These are phyloP conservation scores for Saccostrea cuccullata DNA, from an alignment of 1,140 invertebrate species.

Conservation along the genomic window DNA sequence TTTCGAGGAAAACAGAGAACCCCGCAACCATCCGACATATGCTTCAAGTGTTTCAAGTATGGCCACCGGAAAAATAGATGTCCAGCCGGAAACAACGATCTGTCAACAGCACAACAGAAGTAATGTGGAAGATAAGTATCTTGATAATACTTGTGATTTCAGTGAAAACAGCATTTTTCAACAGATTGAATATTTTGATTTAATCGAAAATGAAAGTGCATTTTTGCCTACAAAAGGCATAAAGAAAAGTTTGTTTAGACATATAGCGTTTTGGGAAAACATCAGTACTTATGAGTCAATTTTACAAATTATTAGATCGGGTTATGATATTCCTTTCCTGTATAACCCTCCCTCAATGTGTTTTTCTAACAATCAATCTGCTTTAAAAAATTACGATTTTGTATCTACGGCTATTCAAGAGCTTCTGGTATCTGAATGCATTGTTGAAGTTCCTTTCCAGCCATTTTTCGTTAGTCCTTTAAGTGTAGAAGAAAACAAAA, in stretches of 20 bases:
- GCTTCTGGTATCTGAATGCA: neutral
- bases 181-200: slow-evolving; percentile 11
- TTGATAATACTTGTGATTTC: neutral
- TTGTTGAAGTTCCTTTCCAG: slow-evolving; percentile 46
- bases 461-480: slow-evolving; percentile 46
- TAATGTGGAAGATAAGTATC: neutral
- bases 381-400: slow-evolving; percentile 14
- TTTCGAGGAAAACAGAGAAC: neutral
- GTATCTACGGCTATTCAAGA: slow-evolving; percentile 22
- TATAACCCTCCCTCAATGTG: neutral
- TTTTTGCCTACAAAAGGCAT: neutral
- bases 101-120: neutral
- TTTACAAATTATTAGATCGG: slow-evolving; percentile 29
- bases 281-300: slow-evolving; percentile 24
- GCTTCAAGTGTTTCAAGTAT: slow-evolving; percentile 4
- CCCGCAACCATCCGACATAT: slow-evolving; percentile 11
- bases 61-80: slow-evolving; percentile 30
- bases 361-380: slow-evolving; percentile 29
- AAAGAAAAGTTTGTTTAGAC: slow-evolving; percentile 10
- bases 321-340: slow-evolving; percentile 32
- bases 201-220: neutral
- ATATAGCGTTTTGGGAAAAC: neutral
- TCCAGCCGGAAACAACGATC: too few species aligned
- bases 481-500: slow-evolving; percentile 40
- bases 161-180: neutral